Evolutionary conservation across 2,888 invertebrate species (phyloP), one percentile per base, ranked within the genome.

Genomic region (Lasioglossum figueresi): DNA sequence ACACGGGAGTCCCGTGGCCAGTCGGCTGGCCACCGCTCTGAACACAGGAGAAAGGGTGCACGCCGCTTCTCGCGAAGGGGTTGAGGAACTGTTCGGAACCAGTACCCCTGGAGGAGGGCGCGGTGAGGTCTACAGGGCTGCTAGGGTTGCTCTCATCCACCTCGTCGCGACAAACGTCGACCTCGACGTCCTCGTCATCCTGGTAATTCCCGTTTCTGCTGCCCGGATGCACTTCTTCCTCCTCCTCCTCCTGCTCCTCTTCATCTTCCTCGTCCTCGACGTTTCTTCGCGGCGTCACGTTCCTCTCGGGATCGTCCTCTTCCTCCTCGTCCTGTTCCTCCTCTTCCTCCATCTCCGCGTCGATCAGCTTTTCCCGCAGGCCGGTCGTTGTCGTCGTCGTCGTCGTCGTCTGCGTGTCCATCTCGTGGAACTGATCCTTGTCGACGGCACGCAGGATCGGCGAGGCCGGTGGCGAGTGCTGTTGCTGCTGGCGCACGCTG

Each of bases 81-180:
- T 93, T 92, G 19, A 93, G 86, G 76, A 93, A 93, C 83, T 92
- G 93, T 71, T 93, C 92, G 31, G 86, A 70, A 0, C 82, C 87
- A 31, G 90, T 82, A 31, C 92, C 92, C 63, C 94, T 92, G 5
- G 95, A 94, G 23, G 95, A 92, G 3, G 95, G 92, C 0, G 95
- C 95, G 40, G 95, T 95, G 5, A 95, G 90, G 78, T 95, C 95
- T 8, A 95, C 95, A 4, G 95, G 95, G 78, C 95, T 95, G 70
- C 94, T 94, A 0, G 95, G 94, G 76, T 94, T 95, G 82, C 94
- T 94, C 74, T 93, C 94, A 89, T 90, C 94, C 84, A 84, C 93
- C 74, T 92, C 93, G 80, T 93, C 92, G 78, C 94, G 93, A 66
- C 94, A 95, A 8, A 93, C 94, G 75, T 93, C 93, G 0, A 94